A percentile compares a stretch with the other conserved stretches of the same genome.
Conservation (phyloP, 1,140 invertebrate species). For the Drosophila sp. region DNA sequence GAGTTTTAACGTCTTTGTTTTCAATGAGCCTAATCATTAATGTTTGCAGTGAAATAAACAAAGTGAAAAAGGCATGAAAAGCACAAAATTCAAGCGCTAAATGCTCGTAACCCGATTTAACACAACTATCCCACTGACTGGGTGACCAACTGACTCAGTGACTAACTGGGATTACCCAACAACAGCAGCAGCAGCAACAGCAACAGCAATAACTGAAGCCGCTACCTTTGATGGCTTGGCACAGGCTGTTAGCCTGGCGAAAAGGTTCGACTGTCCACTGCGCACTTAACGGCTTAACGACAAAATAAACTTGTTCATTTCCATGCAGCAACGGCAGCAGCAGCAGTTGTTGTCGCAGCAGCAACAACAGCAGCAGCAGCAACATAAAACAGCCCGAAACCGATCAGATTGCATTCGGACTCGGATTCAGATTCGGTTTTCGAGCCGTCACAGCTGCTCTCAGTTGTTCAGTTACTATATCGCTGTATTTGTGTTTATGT, state of each 20-base stretch:
- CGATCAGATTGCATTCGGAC: slow-evolving; percentile 73
- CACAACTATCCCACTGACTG: slow-evolving; percentile 45
- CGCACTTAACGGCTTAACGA: slow-evolving; percentile 71
- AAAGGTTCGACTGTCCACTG: slow-evolving; percentile 65
- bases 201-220: slow-evolving; percentile 24
- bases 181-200: slow-evolving; percentile 20
- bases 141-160: slow-evolving; percentile 32
- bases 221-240: slow-evolving; percentile 66
- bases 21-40: slow-evolving; percentile 72
- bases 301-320: slow-evolving; percentile 67
- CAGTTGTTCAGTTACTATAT: not conserved
- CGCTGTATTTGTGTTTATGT: no score
- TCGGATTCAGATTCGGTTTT: slow-evolving; percentile 43
- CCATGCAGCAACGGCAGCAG: slow-evolving; percentile 50
- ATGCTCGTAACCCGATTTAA: slow-evolving; percentile 59
- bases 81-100: slow-evolving; percentile 39
- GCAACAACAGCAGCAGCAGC: slow-evolving; percentile 35
- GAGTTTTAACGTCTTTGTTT: slow-evolving; percentile 48
- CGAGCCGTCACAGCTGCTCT: slow-evolving; percentile 16
- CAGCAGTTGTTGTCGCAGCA: slow-evolving; percentile 27
- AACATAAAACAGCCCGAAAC: slow-evolving; percentile 53
- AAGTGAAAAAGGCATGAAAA: slow-evolving; percentile 65
- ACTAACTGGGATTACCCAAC: slow-evolving; percentile 56
- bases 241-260: slow-evolving; percentile 47
- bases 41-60: slow-evolving; percentile 37